Percentiles rank a stretch among this genome's conserved stretches.
These are phyloP conservation scores for Prochilodus magdalenae DNA, from an alignment of 2,113 vertebrate species.

Conservation along the genomic window DNA sequence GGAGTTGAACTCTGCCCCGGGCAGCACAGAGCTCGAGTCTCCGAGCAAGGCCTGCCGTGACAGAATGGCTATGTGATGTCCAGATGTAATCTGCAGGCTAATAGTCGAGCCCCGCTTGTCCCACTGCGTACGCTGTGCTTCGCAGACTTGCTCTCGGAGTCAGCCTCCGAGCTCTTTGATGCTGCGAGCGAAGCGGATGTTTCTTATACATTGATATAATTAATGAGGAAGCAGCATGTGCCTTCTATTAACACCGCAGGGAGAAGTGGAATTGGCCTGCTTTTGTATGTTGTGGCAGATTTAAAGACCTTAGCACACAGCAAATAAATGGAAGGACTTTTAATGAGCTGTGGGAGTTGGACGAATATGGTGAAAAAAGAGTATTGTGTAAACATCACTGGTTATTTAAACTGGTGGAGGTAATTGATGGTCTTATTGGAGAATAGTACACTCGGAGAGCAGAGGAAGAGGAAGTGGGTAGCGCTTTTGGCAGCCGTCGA, in stretches of 20 bases:
- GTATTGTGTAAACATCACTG: conserved; percentile 81
- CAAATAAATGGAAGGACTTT: conserved; percentile 89
- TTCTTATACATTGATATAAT: conserved; percentile 89
- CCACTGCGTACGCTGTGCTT: conserved; percentile 11
- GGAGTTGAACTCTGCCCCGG: conserved; percentile 11
- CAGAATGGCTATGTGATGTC: conserved; percentile 3
- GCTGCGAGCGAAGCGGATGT: conserved; percentile 73
- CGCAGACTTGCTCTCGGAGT: background rate
- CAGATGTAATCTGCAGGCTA: conserved; percentile 12
- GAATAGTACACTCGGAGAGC: conserved; percentile 22
- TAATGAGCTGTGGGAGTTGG: conserved; percentile 87
- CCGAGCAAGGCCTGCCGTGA: conserved; percentile 26
- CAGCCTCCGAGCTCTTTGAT: conserved; percentile 64
- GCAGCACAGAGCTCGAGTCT: conserved; percentile 17
- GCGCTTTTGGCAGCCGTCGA: background rate
- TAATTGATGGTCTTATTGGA: conserved; percentile 83
- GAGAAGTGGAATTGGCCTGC: conserved; percentile 89
- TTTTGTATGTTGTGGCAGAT: conserved; percentile 84
- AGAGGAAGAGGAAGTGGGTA: background rate
- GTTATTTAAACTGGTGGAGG: conserved; percentile 76
- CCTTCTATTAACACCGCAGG: conserved; percentile 93
- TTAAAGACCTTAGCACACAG: conserved; percentile 84
- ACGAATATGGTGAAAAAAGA: conserved; percentile 74
- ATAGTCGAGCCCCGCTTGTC: background rate
- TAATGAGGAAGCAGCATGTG: conserved; percentile 89